A percentile compares a stretch with the other conserved stretches of the same genome.
phyloP scores from a whole-genome alignment of 2,888 invertebrate species.

The Agrilus cyanescens region DNA sequence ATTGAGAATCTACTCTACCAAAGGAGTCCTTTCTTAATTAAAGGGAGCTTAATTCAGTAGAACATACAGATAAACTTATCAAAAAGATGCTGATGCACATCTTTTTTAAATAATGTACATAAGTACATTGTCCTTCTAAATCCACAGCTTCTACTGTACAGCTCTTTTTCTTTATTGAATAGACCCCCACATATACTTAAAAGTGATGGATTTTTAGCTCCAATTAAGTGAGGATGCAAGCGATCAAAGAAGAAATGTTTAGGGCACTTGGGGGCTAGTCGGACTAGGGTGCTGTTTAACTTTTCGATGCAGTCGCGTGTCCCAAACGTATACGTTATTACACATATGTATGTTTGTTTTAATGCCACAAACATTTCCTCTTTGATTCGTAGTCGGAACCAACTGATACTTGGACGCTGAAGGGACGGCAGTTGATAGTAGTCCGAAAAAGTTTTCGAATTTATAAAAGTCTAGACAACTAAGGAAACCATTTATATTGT shows the following conservation, averaged over 20 bases:
- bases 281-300: slow-evolving; percentile 22
- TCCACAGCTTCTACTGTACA: too few relatives aligned
- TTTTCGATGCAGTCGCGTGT: slow-evolving; percentile 14
- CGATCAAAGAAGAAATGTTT: slow-evolving; percentile 38
- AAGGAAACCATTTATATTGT: too few relatives aligned
- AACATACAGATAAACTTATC: too few relatives aligned
- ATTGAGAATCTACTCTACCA: too few relatives aligned
- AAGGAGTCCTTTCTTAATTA: too few relatives aligned
- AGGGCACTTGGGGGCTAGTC: slow-evolving; percentile 25
- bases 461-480: too few relatives aligned
- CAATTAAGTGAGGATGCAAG: slow-evolving; percentile 12
- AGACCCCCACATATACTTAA: neutral
- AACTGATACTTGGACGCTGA: slow-evolving; percentile 33
- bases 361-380: slow-evolving; percentile 35
- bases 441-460: too few relatives aligned
- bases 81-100: too few relatives aligned
- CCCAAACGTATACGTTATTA: slow-evolving; percentile 5
- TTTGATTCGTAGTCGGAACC: slow-evolving; percentile 33
- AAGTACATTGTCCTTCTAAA: too few relatives aligned
- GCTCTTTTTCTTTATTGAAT: slow-evolving; percentile 7
- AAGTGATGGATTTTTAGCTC: slow-evolving; percentile 12
- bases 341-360: slow-evolving; percentile 7
- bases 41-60: too few relatives aligned
- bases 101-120: too few relatives aligned
- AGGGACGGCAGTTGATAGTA: slow-evolving; percentile 18